Evolutionary conservation across 2,888 invertebrate species (phyloP), one percentile per base, ranked within the genome.

Genomic region (Orgyia antiqua): DNA sequence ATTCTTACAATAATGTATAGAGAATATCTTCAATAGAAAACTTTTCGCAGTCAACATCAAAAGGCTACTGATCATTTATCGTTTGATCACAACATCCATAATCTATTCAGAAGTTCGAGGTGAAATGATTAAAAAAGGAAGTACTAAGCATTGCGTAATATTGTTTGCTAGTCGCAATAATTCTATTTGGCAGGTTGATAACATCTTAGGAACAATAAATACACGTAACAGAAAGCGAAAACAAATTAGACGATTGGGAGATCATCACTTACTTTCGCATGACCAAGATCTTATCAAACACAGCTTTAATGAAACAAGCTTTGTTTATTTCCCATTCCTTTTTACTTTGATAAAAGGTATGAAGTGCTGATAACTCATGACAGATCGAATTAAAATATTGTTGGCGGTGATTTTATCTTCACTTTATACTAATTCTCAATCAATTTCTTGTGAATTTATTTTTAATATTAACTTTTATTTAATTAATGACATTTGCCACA

Each of bases 181-280:
- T 75, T 68, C 57, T 66, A 76, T 80, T 79, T 73, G 69, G 76
- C 69, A 72, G 54, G 51, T 40, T 64, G 82, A 82, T 80, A 75
- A 46, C 42, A 77, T 82, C 76, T 58, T 51, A 64, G 66, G 63
- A 71, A 74, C 70, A 74, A 76, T 64, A 66, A 63, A 58, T 48
- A 53, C 45, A 67, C 68, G 71, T 68, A 76, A 75, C 62, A 63
- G 63, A 79, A 79, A 80, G 77, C 65, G 71, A 76, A 78, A 79
- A 78, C 72, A 80, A 50, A 78, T 79, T 77, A 77, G 71, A 67
- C 61, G 67, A 66, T 69, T 58, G 64, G 61, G 51, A 64, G 58
- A 64, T 64, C 59, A 58, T 68, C 68, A 58, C 53, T 39, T 46
- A 65, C 76, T 78, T 75, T 75, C 75, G 60, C 72, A 53, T 11